Evolutionary conservation across 2,113 vertebrate species (phyloP).

Genomic region (pig (Sus scrofa)): DNA sequence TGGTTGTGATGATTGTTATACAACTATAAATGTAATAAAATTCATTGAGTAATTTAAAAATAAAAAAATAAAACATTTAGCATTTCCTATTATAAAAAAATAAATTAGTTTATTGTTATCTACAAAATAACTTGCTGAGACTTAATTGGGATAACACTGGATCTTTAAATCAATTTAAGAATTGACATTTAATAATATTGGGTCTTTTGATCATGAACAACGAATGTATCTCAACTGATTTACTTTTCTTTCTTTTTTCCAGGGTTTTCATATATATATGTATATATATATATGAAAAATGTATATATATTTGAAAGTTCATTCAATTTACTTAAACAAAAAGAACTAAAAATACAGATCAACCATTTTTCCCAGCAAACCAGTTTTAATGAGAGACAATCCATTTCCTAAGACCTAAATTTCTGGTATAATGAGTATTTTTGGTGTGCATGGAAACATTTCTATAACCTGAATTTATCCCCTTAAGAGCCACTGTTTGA

Average conservation of each 20-base stretch:
- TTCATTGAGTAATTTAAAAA: no score
- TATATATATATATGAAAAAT: no score
- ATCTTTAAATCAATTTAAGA: not conserved
- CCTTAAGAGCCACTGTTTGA: not conserved
- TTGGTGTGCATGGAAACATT: not conserved
- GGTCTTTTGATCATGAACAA: not conserved
- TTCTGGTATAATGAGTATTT: not conserved
- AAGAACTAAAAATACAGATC: not conserved
- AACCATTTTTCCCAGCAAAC: not conserved
- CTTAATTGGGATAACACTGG: not conserved
- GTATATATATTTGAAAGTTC: not conserved
- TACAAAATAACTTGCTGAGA: not conserved
- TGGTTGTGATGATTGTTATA: no score
- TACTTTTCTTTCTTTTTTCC: not conserved
- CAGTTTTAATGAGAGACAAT: not conserved
- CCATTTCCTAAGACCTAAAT: not conserved
- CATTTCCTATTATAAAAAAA: no score
- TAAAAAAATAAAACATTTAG: no score
- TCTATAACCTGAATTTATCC: not conserved
- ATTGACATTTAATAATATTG: not conserved
- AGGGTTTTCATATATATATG: not conserved
- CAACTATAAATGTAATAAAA: no score
- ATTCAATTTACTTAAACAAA: not conserved
- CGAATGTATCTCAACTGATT: not conserved
- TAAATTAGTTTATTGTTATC: not conserved